Conservation (phyloP, 92 coral and sea anemone species). For the Epizoanthus scotinus region DNA sequence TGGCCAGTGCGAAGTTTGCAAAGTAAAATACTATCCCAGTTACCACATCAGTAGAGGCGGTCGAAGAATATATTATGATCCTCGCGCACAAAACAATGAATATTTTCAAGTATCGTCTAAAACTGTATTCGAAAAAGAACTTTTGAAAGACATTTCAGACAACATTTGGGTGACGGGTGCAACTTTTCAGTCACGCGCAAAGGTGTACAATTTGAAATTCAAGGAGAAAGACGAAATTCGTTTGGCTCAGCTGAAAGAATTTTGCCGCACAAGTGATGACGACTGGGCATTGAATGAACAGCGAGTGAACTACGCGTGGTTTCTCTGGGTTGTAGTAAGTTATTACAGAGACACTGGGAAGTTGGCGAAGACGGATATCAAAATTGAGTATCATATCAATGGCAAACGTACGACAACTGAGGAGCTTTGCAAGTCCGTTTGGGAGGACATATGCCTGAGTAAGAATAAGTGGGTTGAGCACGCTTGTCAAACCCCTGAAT, state of each 20-base stretch:
- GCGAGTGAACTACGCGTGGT: constrained; percentile 39
- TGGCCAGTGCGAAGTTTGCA: background rate
- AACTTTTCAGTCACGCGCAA: too few species aligned
- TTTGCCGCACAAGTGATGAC: constrained; percentile 10
- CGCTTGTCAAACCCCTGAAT: too few species aligned
- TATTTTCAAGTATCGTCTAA: too few species aligned
- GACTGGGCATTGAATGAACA: constrained; percentile 35
- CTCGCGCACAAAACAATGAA: too few species aligned
- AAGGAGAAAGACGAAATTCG: too few species aligned
- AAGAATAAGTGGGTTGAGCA: too few species aligned
- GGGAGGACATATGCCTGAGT: constrained; percentile 12
- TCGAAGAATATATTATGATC: too few species aligned
- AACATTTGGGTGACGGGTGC: constrained; percentile 45
- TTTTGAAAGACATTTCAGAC: constrained; percentile 34
- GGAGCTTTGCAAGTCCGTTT: constrained; percentile 7
- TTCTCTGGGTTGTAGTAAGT: constrained; percentile 37
- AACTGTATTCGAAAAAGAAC: too few species aligned
- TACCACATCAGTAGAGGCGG: too few species aligned
- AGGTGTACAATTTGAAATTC: constrained; percentile 9
- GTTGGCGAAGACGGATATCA: too few species aligned
- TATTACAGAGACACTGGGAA: constrained; percentile 10
- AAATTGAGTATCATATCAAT: too few species aligned
- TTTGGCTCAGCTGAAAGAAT: constrained; percentile 16
- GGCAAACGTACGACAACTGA: constrained; percentile 6
- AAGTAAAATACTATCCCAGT: background rate